Evolutionary conservation across 1,140 invertebrate genomes (phyloP), one percentile per base, ranked within the genome.

Genomic region (Apis florea): DNA sequence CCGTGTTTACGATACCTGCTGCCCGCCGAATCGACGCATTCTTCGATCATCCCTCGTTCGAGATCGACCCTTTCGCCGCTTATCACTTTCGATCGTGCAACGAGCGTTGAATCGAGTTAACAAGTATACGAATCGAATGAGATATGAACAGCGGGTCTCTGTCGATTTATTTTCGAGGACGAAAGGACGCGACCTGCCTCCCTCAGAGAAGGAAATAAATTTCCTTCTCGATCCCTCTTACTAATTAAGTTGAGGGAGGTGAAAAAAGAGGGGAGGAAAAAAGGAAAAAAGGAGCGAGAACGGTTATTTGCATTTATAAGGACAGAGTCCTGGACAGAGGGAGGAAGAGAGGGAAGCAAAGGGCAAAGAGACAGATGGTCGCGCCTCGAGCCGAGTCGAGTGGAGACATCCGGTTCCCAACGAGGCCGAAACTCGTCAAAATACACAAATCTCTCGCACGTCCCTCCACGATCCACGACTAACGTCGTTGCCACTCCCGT

Each of bases 371-470:
- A 91, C 91, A 92, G 90, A 90, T 91, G 90, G 90, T 83, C 85
- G 86, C 84, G 86, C 86, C 87, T 89, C 89, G 84, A 78, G 83
- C 87, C 84, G 58, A 56, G 31, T 51, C 11, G 86, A 91, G 90
- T 89, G 87, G 90, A 91, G 90, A 92, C 91, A 92, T 92, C 90
- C 91, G 91, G 90, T 88, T 64, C 70, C 71, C 73, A 84, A 88
- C 78, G 87, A 91, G 87, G 82, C 75, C 79, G 77, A 86, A 89
- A 89, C 90, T 92, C 90, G 90, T 92, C 90, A 92, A 92, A 92
- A 92, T 92, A 92, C 86, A 92, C 92, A 92, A 91, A 92, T 92
- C 88, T 89, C 82, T 80, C 80, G 85, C 82, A 71, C 88, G 73
- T 85, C 79, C 82, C 81, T 61, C 79, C 66, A 78, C 81, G 74